Evolutionary conservation across 2,113 vertebrate species (phyloP), one percentile per base, ranked within the genome.

Genomic region (Labeo catla): DNA sequence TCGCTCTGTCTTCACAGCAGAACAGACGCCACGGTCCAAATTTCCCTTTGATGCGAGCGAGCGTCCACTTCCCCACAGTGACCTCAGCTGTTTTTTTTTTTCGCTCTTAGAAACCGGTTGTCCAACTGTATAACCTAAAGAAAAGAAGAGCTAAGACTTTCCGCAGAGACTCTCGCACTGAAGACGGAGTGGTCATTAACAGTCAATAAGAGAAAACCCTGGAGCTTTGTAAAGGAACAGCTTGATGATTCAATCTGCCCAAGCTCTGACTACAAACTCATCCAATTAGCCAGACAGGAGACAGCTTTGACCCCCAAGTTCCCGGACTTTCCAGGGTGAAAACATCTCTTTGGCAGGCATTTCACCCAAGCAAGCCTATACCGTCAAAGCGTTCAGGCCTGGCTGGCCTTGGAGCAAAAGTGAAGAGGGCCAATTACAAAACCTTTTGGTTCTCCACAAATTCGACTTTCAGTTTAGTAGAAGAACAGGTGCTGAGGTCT

Each of bases 181-280:
- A 87, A 90, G 87, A 87, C 76, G 66, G 89, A 90, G 86, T 84
- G 91, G 90, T 92, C 93, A 93, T 93, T 95, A 94, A 93, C 92
- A 94, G 92, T 93, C 93, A 91, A 93, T 88, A 90, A 91, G 92
- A 90, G 91, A 89, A 86, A 89, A 91, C 91, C 90, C 72, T 87
- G 84, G 92, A 92, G 92, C 87, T 93, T 91, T 85, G 88, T 87
- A 91, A 87, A 90, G 89, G 89, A 91, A 91, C 91, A 91, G 90
- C 87, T 93, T 94, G 93, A 95, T 94, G 93, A 94, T 95, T 94
- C 92, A 93, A 94, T 93, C 92, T 94, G 92, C 93, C 93, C 36
- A 93, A 90, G 91, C 88, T 68, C 89, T 86, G 57, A 86, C 91
- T 93, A 92, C 90, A 91, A 92, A 90, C 92, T 88, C 76, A 89